Base-by-base conservation (phyloP, 2,888 invertebrate genomes). In the Tenthredo notha region DNA sequence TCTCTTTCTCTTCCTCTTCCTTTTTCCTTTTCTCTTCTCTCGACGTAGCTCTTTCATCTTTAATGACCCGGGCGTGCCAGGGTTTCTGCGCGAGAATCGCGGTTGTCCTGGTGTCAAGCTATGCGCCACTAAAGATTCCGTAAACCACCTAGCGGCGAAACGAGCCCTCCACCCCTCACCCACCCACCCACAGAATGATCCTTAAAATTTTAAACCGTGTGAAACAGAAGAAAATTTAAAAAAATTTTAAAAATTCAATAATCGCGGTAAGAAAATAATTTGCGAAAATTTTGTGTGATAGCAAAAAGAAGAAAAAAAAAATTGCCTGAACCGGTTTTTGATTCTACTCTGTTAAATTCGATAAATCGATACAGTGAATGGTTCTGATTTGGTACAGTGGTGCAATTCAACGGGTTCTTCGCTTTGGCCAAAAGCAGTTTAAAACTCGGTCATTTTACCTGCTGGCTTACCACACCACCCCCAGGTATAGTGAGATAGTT, bases 31-130 rank as follows among this genome's bases (percentile, higher is more conserved):
- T 74, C 74, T n/a, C 74, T 40, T 40, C 21, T 21, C 47, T 10
- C n/a, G 10, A 15, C 12, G n/a, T 29, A 21, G 29, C 25, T 50
- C 61, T 80, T 80, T 80, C 80, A 80, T 80, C 58, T 80, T 80
- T 80, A 80, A 80, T 80, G 65, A 80, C 80, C 43, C 33, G n/a
- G 65, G 61, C 77, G 50, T 77, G 77, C 77, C 54, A 21, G 54
- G 33, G 54, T 77, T 77, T 77, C 33, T 74, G 43, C 74, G 67
- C 21, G 74, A 74, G 43, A 74, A 43, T 74, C 43, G 74, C 74
- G 74, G 43, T 40, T 43, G 40, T 74, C 74, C 43, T 12, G 43
- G 74, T 74, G 74, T 74, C 43, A 74, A 74, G 74, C 74, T 74
- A 33, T 33, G 67, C 67, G 67, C 67, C 67, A 67, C 67, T 67